Conservation (phyloP, 92 coral and sea anemone genomes). For the Bergia sp. region DNA sequence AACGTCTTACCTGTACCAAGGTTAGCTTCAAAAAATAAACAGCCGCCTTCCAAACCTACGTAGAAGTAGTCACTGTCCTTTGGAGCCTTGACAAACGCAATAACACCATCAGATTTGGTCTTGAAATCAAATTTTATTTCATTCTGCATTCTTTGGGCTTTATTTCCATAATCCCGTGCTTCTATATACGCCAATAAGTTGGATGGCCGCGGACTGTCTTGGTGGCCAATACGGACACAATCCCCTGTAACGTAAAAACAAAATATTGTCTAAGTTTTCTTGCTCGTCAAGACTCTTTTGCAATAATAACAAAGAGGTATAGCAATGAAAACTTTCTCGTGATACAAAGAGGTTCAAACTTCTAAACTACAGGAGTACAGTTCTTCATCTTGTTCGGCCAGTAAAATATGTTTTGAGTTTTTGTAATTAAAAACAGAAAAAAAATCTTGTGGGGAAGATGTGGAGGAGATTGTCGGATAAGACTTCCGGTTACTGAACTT, state of each 20-base stretch:
- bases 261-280: not conserved
- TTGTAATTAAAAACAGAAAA: too few relatives aligned
- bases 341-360: too few relatives aligned
- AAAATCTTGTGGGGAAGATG: too few relatives aligned
- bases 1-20: conserved; percentile 56
- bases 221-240: conserved; percentile 22
- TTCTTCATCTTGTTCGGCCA: too few relatives aligned
- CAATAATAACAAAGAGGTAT: too few relatives aligned
- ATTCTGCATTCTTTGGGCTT: conserved; percentile 43
- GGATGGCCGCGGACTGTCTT: conserved; percentile 1
- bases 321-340: not conserved
- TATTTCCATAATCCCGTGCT: conserved; percentile 23
- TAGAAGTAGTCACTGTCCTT: conserved; percentile 47
- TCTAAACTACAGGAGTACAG: too few relatives aligned
- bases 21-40: conserved; percentile 49
- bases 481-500: too few relatives aligned
- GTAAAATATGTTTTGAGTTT: too few relatives aligned
- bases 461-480: too few relatives aligned
- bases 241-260: not conserved
- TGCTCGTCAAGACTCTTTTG: too few relatives aligned
- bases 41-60: conserved; percentile 54
- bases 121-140: conserved; percentile 60
- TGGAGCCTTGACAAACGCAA: conserved; percentile 55
- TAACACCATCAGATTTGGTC: conserved; percentile 48
- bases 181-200: conserved; percentile 15